Percentiles rank a stretch among this genome's conserved stretches.
These are phyloP conservation scores for Forbesichthys papilliferus DNA, from an alignment of 2,113 vertebrate species.

Conservation along the genomic window DNA sequence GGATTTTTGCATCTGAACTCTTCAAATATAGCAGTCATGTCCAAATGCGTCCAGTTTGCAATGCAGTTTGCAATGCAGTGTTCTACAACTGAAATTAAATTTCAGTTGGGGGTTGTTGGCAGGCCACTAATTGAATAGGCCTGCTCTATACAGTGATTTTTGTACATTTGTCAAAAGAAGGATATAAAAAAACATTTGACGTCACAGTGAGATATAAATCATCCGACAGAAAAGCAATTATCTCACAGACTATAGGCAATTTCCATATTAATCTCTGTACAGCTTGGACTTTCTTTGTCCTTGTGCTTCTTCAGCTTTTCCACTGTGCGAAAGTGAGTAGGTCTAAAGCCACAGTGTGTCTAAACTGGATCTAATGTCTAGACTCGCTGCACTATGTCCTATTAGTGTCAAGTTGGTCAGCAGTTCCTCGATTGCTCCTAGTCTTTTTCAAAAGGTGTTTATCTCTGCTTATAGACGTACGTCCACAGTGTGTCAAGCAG, in stretches of 20 bases:
- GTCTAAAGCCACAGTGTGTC: not conserved
- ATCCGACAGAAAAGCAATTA: constrained; percentile 19
- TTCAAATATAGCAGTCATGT: no score
- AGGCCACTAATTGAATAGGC: no score
- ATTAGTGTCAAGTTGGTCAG: constrained; percentile 11
- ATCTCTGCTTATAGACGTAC: not conserved
- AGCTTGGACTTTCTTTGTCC: no score
- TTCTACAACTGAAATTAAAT: no score
- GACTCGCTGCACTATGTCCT: not conserved
- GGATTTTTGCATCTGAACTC: no score
- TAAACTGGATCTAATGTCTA: constrained; percentile 13
- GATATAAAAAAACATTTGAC: not conserved
- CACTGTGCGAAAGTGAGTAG: not conserved
- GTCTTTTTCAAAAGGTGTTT: constrained; percentile 4
- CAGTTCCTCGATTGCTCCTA: not conserved
- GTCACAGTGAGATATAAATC: no score
- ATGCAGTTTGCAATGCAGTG: no score
- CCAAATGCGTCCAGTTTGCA: no score
- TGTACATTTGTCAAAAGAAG: not conserved
- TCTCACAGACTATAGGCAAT: not conserved
- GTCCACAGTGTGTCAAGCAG: constrained; percentile 2
- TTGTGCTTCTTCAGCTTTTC: no score
- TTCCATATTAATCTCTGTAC: constrained; percentile 11
- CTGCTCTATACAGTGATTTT: constrained; percentile 2
- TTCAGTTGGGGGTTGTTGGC: no score